A percentile compares a stretch with the other conserved stretches of the same genome.
Evolutionary conservation across 2,797 vertebrate species (phyloP).

Genomic region (Scleropages formosus): DNA sequence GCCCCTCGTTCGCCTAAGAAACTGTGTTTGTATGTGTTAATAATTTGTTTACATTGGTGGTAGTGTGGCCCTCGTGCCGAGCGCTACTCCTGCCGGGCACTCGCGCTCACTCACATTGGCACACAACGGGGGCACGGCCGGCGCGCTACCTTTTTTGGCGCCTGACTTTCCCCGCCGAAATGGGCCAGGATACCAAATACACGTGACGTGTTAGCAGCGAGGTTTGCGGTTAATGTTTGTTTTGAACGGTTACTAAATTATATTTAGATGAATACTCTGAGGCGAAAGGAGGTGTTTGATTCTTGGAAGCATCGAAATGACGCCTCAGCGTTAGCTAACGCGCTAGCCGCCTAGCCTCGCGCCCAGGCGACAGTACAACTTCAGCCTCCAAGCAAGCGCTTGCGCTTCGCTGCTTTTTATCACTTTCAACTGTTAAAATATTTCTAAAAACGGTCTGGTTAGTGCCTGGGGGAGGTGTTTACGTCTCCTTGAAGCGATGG

Average conservation of each 20-base stretch:
- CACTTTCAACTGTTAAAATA: too few species aligned
- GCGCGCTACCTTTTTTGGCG: constrained; percentile 38
- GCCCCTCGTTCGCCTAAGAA: constrained; percentile 25
- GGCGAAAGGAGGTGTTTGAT: constrained; percentile 31
- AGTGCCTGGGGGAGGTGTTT: too few species aligned
- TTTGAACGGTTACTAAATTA: constrained; percentile 44
- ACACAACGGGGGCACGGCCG: constrained; percentile 60
- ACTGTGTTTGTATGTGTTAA: neutral
- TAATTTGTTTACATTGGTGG: neutral
- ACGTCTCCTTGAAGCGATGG: too few species aligned
- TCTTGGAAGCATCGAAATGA: constrained; percentile 7
- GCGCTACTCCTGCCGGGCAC: constrained; percentile 64
- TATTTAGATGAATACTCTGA: constrained; percentile 39
- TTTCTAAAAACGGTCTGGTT: too few species aligned
- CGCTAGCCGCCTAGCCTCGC: constrained; percentile 1
- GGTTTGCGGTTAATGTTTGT: constrained; percentile 46
- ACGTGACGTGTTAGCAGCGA: constrained; percentile 50
- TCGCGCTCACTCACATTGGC: constrained; percentile 66
- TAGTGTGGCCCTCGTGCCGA: constrained; percentile 38
- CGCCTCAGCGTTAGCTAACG: constrained; percentile 22
- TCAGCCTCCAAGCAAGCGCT: too few species aligned
- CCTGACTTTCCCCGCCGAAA: constrained; percentile 26
- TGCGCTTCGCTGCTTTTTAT: too few species aligned
- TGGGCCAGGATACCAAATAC: constrained; percentile 38
- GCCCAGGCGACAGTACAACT: too few species aligned